A percentile compares a stretch with the other conserved stretches of the same genome.
Evolutionary conservation across 2,113 vertebrate species (phyloP).

Genomic region (Toxostoma redivivum): DNA sequence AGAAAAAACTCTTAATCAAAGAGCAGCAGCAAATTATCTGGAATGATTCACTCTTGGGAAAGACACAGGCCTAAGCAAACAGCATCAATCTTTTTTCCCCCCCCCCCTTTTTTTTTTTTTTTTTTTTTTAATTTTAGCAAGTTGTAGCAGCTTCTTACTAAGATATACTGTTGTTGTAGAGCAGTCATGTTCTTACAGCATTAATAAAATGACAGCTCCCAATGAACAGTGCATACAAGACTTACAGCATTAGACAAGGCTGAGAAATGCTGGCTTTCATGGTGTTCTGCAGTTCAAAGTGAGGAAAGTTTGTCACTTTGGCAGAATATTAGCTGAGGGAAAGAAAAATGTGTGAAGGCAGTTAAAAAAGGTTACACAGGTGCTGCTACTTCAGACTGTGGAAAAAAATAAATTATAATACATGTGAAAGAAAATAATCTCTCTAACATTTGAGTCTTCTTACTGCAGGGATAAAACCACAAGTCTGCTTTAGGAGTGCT

Average conservation of each 20-base stretch:
- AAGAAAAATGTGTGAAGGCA: conserved; percentile 41
- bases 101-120: not conserved
- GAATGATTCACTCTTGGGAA: not conserved
- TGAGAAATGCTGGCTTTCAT: conserved; percentile 20
- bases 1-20: not conserved
- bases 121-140: not conserved
- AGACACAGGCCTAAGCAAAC: not conserved
- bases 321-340: conserved; percentile 11
- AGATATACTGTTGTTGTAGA: not conserved
- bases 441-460: conserved; percentile 16
- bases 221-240: not conserved
- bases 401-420: conserved; percentile 41
- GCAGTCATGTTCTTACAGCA: not conserved
- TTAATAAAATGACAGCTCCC: not conserved
- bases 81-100: not conserved
- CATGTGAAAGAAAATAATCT: conserved; percentile 53
- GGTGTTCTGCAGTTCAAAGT: conserved; percentile 29
- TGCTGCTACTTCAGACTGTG: conserved; percentile 50
- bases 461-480: conserved; percentile 29
- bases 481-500: conserved; percentile 18
- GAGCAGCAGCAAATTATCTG: not conserved
- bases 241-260: not conserved
- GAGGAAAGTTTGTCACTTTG: conserved; percentile 52
- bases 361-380: conserved; percentile 65
- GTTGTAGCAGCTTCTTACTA: not conserved